Conservation (phyloP, 1,140 invertebrate genomes). For the Asbolus verrucosus region DNA sequence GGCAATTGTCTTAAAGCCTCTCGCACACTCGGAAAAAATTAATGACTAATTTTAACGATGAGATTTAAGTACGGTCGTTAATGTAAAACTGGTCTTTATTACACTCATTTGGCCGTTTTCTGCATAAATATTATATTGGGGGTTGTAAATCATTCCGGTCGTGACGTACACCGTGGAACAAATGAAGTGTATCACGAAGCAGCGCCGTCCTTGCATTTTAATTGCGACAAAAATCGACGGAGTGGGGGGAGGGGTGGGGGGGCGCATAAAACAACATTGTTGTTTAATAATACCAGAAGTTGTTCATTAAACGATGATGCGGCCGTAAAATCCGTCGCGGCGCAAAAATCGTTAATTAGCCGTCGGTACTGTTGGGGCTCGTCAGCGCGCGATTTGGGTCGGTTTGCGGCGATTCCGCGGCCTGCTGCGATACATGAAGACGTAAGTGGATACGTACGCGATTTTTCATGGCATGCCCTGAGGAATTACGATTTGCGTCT, state of each 20-base stretch:
- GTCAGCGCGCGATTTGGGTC: background rate
- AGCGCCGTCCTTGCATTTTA: too few relatives aligned
- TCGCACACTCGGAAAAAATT: slow-evolving; percentile 49
- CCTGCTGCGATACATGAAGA: slow-evolving; percentile 30
- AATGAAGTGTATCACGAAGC: slow-evolving; percentile 15
- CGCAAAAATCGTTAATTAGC: too few relatives aligned
- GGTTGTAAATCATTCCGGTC: slow-evolving; percentile 52
- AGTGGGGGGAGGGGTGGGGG: background rate
- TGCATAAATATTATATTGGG: slow-evolving; percentile 55
- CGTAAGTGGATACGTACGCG: slow-evolving; percentile 16
- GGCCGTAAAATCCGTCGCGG: background rate
- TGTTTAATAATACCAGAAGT: slow-evolving; percentile 13
- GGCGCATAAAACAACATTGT: slow-evolving; percentile 3
- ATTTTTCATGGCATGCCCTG: slow-evolving; percentile 30
- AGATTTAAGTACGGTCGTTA: slow-evolving; percentile 57
- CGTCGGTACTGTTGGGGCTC: background rate
- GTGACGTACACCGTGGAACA: slow-evolving; percentile 27
- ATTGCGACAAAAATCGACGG: background rate
- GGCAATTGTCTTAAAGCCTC: slow-evolving; percentile 22
- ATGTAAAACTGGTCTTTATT: slow-evolving; percentile 57
- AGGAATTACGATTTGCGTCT: slow-evolving; percentile 8
- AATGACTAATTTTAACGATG: slow-evolving; percentile 59
- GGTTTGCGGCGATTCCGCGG: too few relatives aligned
- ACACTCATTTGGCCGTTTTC: slow-evolving; percentile 53
- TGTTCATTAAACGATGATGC: background rate